Percentiles rank a stretch among this genome's conserved stretches.
These are phyloP conservation scores for Phortica magna DNA, from an alignment of 2,888 invertebrate genomes.

Conservation along the genomic window DNA sequence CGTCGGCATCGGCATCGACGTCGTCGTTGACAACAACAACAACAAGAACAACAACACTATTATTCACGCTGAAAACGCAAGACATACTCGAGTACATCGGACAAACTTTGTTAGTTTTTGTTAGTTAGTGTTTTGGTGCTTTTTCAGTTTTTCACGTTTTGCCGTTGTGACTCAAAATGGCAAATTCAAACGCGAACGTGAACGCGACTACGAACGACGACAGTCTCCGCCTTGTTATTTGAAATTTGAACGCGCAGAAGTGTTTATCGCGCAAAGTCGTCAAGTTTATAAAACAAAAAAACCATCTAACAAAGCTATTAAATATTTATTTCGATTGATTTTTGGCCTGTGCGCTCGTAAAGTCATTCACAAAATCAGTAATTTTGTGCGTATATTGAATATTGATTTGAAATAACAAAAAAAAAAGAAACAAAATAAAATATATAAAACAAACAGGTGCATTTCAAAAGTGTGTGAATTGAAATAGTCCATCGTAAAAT, in stretches of 20 bases:
- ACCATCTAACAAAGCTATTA: conserved; percentile 43
- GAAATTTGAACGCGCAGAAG: not conserved
- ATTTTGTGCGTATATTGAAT: not conserved
- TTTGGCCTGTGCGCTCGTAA: conserved; percentile 35
- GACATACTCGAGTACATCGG: conserved; percentile 44
- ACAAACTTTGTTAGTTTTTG: too few relatives aligned
- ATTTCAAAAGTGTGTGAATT: too few relatives aligned
- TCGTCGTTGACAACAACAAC: too few relatives aligned
- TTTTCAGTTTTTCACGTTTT: not conserved
- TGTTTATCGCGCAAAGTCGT: conserved; percentile 20
- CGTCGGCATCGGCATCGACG: not conserved
- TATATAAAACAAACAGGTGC: not conserved
- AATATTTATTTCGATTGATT: conserved; percentile 55
- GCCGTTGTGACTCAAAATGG: not conserved
- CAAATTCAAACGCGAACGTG: conserved; percentile 1
- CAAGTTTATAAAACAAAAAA: conserved; percentile 19
- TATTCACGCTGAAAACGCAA: conserved; percentile 18
- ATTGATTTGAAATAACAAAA: not conserved
- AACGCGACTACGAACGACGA: not conserved
- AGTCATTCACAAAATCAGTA: not conserved
- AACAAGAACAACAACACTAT: conserved; percentile 28
- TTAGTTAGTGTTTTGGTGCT: too few relatives aligned
- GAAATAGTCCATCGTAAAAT: too few relatives aligned
- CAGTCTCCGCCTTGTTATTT: not conserved
- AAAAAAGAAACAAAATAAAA: conserved; percentile 1